phyloP scores from a whole-genome alignment of 2,113 vertebrate genomes.

The Rhegmatorhina hoffmannsi region DNA sequence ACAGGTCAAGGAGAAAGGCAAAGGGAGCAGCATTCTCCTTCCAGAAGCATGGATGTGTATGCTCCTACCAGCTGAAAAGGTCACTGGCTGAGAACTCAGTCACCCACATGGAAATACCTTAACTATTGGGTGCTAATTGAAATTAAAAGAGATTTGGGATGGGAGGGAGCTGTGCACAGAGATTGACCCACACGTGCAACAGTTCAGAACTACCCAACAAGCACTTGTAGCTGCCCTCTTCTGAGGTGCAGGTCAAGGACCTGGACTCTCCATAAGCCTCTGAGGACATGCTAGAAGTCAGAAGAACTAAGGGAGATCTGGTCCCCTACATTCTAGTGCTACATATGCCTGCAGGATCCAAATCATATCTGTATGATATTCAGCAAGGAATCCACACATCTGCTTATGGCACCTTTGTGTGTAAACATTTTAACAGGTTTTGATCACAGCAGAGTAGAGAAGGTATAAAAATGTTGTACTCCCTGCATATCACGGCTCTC shows the following conservation, averaged over 20 bases:
- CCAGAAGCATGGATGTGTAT: not conserved
- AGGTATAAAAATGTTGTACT: not conserved
- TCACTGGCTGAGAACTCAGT: not conserved
- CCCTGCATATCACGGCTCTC: not conserved
- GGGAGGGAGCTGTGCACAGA: not conserved
- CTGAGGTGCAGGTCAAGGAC: not conserved
- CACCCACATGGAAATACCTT: not conserved
- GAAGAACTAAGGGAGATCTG: not conserved
- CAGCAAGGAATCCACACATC: not conserved
- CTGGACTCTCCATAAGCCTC: not conserved
- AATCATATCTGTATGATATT: not conserved
- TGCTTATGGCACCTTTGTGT: not conserved
- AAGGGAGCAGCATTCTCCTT: not conserved
- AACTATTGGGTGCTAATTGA: not conserved
- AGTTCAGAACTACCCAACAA: not conserved
- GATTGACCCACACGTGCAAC: not conserved
- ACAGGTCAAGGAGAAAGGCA: not conserved
- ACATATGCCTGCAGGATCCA: not conserved
- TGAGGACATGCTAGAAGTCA: not conserved
- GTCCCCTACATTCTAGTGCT: not conserved
- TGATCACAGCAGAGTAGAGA: not conserved
- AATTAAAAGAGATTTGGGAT: not conserved
- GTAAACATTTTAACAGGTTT: not conserved
- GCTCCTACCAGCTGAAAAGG: not conserved
- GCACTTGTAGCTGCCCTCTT: not conserved